A percentile compares a stretch with the other conserved stretches of the same genome.
Conservation (phyloP, 2,888 invertebrate genomes). For the Asteroscopus sphinx region DNA sequence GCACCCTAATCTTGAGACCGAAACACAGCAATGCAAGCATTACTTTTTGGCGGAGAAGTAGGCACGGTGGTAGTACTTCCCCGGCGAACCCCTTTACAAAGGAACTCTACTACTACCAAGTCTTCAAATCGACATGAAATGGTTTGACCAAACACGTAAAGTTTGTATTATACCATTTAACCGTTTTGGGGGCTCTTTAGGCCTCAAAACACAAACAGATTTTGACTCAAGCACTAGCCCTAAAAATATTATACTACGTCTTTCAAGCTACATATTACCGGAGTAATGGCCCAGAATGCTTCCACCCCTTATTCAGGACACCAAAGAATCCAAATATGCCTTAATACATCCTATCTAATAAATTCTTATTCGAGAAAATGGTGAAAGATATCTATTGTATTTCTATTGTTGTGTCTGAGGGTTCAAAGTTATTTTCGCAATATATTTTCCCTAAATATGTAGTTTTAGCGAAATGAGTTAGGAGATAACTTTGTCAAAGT, state of each 20-base stretch:
- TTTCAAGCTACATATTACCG: conserved; percentile 19
- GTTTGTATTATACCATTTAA: too few species aligned
- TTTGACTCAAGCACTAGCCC: neutral
- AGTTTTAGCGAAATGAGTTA: conserved; percentile 36
- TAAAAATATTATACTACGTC: conserved; percentile 20
- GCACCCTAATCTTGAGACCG: too few species aligned
- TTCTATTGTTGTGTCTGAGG: conserved; percentile 36
- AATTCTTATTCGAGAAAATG: conserved; percentile 41
- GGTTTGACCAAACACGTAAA: too few species aligned
- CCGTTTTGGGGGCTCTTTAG: too few species aligned
- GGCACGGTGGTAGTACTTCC: too few species aligned
- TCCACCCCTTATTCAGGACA: conserved; percentile 28
- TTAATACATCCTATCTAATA: conserved; percentile 37
- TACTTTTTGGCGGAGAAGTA: too few species aligned
- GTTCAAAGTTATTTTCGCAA: conserved; percentile 33
- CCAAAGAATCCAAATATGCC: conserved; percentile 42
- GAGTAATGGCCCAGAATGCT: conserved; percentile 34
- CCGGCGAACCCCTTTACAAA: too few species aligned
- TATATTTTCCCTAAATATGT: conserved; percentile 38
- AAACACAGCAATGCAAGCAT: too few species aligned
- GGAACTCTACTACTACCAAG: too few species aligned
- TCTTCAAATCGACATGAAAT: too few species aligned
- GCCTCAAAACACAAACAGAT: too few species aligned
- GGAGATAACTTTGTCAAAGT: conserved; percentile 18
- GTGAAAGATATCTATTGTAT: conserved; percentile 43